Conservation (phyloP, 2,113 vertebrate species). For the Mesembrinibis cayennensis region DNA sequence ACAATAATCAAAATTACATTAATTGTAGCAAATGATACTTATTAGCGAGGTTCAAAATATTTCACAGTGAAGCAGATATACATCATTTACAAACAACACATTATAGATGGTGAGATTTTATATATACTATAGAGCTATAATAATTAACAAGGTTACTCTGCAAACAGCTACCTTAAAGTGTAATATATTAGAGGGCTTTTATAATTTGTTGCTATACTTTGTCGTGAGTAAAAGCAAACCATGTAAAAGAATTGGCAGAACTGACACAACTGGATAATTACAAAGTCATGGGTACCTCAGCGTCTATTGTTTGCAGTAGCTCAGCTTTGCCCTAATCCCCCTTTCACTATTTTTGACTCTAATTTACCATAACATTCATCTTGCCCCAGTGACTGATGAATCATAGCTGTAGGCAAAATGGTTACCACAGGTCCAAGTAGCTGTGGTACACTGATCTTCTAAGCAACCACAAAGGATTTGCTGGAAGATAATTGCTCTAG, state of each 20-base stretch:
- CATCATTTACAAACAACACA: not conserved
- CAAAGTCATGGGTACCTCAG: not conserved
- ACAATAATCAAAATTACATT: constrained; percentile 32
- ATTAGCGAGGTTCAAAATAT: not conserved
- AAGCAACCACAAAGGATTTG: not conserved
- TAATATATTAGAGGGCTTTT: not conserved
- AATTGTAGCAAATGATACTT: not conserved
- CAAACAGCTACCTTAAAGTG: not conserved
- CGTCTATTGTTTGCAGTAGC: not conserved
- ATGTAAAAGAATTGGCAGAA: constrained; percentile 1
- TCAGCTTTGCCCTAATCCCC: not conserved
- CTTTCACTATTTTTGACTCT: not conserved
- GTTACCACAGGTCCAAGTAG: not conserved
- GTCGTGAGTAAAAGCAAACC: not conserved
- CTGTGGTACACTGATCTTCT: not conserved
- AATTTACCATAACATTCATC: not conserved
- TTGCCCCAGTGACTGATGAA: not conserved
- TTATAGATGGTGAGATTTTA: not conserved
- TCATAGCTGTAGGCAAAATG: not conserved
- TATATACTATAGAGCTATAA: not conserved
- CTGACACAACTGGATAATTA: not conserved
- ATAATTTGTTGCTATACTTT: not conserved
- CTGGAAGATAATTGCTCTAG: constrained; percentile 5
- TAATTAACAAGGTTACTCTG: not conserved
- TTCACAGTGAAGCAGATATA: not conserved